Conservation (phyloP, 1,140 invertebrate species). For the Papilio dardanus region DNA sequence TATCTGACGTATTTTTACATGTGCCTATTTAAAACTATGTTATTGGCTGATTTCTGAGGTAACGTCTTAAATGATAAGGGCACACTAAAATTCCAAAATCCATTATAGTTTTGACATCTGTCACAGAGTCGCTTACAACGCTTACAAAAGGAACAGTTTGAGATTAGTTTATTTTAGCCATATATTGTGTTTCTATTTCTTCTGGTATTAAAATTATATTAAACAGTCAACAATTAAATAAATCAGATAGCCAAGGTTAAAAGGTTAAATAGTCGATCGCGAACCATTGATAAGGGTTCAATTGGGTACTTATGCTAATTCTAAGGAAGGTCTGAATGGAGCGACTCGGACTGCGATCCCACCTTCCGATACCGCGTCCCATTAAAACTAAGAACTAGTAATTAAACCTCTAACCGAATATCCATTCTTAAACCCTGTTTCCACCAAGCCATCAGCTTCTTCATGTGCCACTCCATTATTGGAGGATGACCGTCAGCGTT, state of each 20-base stretch:
- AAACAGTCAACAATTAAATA: not conserved
- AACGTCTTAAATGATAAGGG: no score
- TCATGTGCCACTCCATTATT: no score
- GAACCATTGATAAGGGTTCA: conserved; percentile 29
- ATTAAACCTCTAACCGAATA: conserved; percentile 13
- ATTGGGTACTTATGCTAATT: conserved; percentile 31
- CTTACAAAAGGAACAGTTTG: no score
- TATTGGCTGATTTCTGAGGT: no score
- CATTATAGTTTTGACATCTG: no score
- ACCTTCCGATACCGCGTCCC: not conserved
- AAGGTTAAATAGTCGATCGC: conserved; percentile 2
- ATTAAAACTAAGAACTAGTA: conserved; percentile 32
- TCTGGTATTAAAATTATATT: not conserved
- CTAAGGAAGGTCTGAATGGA: conserved; percentile 27
- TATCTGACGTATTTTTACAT: no score
- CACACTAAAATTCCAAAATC: no score
- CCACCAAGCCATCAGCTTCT: no score
- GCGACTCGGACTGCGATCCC: conserved; percentile 20
- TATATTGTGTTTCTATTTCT: no score
- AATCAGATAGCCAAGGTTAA: not conserved
- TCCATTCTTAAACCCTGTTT: not conserved
- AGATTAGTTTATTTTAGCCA: no score
- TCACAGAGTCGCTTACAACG: no score
- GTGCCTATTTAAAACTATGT: no score
- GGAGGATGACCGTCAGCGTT: not conserved